Base-by-base conservation (phyloP, 2,113 vertebrate species). In the Carassius carassius region DNA sequence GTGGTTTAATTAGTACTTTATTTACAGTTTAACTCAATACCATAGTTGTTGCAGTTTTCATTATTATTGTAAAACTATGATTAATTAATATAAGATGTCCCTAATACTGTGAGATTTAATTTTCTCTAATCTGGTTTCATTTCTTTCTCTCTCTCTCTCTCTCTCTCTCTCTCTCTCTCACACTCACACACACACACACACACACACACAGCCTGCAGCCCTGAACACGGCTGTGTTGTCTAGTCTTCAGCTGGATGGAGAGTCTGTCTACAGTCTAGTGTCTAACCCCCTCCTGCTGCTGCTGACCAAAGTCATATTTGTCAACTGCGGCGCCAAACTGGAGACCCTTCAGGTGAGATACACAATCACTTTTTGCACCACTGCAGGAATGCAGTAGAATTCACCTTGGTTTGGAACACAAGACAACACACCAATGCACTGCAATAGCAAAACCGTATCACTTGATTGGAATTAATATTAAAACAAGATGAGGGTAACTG, bases 221-320 rank as follows among this genome's bases (percentile, higher is more conserved):
- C 41, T 95, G 78, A 91, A 87, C 35, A 86, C 94, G 11, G 47
- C 89, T 35, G 17, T 97, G 90, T 90, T 95, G 87, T 94, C 89
- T 86, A 83, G 90, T 84, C 93, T 99, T 58, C 70, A 96, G 89
- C 92, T 98, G 88, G 98, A 99, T 74, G 98, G 97, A 21, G 98
- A 99, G 93, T 95, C 95, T 0, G 83, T 98, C n/a, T 99, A 99
- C 91, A 95, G 94, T 86, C 92, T 99, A 91, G 95, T 96, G 41
- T 90, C 90, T 58, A 93, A 96, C 86, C 96, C 98, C 29, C 25
- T 99, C 54, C 94, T 99, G 65, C 92, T 99, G 41, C 92, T 98
- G 80, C 67, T 99, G 88, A 95, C 96, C 74, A 93, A 94, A 78
- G 91, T 96, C 37, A 92, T 98, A 65, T 92, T 99, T 82, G 95